These are phyloP conservation scores for Drosophila melanocephala DNA, from an alignment of 2,888 invertebrate species.

Conservation along the genomic window DNA sequence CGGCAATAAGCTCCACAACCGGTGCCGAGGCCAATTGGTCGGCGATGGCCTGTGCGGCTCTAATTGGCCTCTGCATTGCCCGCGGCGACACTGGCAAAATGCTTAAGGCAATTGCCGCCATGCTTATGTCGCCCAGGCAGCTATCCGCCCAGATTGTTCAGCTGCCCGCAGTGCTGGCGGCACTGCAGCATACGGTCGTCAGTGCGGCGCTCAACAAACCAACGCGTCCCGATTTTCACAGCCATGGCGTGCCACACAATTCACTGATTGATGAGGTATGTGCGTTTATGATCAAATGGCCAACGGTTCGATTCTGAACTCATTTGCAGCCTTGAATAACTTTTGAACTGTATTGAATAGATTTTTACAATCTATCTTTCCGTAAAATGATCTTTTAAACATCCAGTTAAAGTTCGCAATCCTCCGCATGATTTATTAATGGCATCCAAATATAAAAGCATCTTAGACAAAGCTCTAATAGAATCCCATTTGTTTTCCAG, in stretches of 20 bases:
- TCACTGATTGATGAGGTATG: conserved; percentile 89
- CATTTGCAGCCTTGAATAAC: background rate
- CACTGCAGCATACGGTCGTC: conserved; percentile 95
- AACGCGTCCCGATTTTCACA: conserved; percentile 94
- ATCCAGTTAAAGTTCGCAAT: background rate
- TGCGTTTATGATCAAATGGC: background rate
- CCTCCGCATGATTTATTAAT: background rate
- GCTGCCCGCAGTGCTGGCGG: conserved; percentile 93
- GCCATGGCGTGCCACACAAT: conserved; percentile 93
- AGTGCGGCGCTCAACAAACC: conserved; percentile 94
- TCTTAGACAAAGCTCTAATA: background rate
- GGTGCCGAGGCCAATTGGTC: conserved; percentile 89
- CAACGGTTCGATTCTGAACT: background rate
- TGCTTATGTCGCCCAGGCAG: conserved; percentile 93
- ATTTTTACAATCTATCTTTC: background rate
- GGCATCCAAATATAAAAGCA: background rate
- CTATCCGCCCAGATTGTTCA: conserved; percentile 93
- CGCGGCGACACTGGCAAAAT: conserved; percentile 96
- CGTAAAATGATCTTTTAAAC: background rate
- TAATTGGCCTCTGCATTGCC: conserved; percentile 96
- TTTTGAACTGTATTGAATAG: background rate
- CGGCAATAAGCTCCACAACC: conserved; percentile 84
- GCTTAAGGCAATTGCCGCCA: conserved; percentile 93
- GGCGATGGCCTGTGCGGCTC: conserved; percentile 95
- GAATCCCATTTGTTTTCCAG: conserved; percentile 43